Conservation (phyloP, 2,888 invertebrate genomes). For the Anthrax anthrax region DNA sequence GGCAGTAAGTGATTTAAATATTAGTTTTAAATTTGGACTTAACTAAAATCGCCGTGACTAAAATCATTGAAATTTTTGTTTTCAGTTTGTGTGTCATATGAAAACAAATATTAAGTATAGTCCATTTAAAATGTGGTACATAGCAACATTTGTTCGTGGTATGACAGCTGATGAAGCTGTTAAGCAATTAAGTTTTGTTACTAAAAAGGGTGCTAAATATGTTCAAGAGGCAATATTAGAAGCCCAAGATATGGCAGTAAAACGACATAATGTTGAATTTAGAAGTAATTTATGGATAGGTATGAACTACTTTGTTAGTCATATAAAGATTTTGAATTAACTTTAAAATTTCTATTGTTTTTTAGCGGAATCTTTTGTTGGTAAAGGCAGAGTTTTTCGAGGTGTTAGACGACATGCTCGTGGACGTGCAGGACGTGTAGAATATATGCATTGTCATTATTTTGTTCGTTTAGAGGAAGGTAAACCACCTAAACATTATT, state of each 20-base stretch:
- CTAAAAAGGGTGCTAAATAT: conserved; percentile 60
- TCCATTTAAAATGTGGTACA: conserved; percentile 85
- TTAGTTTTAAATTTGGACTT: background rate
- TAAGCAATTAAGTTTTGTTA: conserved; percentile 72
- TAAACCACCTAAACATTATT: conserved; percentile 68
- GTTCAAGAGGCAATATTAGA: conserved; percentile 69
- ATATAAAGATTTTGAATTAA: no score
- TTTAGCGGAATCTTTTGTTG: conserved; percentile 75
- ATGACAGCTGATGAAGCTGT: conserved; percentile 90
- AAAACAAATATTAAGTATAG: conserved; percentile 77
- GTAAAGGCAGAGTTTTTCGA: conserved; percentile 59
- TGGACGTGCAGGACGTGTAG: conserved; percentile 51
- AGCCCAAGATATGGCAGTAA: conserved; percentile 77
- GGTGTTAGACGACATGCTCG: conserved; percentile 73
- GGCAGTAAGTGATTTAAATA: conserved; percentile 49
- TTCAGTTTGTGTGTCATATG: conserved; percentile 79
- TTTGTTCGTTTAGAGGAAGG: conserved; percentile 88
- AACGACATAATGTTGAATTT: conserved; percentile 84
- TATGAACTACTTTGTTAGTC: no score
- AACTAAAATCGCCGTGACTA: background rate
- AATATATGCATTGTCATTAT: conserved; percentile 73
- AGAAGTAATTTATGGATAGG: conserved; percentile 91
- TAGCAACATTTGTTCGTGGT: conserved; percentile 75
- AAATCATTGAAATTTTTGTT: conserved; percentile 12
- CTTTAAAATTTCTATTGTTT: conserved; percentile 15